A percentile compares a stretch with the other conserved stretches of the same genome.
Conservation (phyloP, 2,113 vertebrate genomes). For the Garra rufa region DNA sequence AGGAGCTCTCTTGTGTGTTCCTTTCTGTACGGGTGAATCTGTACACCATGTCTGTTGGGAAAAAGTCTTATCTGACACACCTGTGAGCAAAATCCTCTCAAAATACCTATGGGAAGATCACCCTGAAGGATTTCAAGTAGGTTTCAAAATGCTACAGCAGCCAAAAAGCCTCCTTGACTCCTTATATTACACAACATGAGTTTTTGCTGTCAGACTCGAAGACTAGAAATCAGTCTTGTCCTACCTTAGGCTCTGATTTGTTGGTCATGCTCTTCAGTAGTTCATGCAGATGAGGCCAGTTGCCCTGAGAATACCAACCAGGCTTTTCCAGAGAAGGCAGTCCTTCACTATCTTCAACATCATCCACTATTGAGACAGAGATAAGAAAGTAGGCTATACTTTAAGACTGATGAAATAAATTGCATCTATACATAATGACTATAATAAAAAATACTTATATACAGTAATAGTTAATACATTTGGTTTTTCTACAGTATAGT, state of each 20-base stretch:
- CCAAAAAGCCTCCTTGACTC: not conserved
- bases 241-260: conserved; percentile 91
- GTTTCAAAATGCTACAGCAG: not conserved
- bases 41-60: not conserved
- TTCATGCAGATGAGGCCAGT: conserved; percentile 87
- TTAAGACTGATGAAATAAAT: not conserved
- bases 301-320: conserved; percentile 97
- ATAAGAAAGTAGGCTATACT: not conserved
- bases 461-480: not conserved
- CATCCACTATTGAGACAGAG: conserved; percentile 78
- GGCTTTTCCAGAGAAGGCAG: conserved; percentile 87
- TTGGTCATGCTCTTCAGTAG: conserved; percentile 90
- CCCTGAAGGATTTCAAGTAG: not conserved
- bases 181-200: not conserved
- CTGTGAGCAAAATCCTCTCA: not conserved
- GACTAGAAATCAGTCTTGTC: not conserved
- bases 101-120: not conserved
- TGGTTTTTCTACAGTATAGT: not conserved
- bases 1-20: not conserved
- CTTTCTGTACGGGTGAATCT: not conserved
- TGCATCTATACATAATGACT: not conserved
- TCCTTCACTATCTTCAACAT: conserved; percentile 84
- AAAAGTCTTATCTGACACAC: not conserved
- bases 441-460: not conserved
- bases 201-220: not conserved